phyloP scores from a whole-genome alignment of 1,140 invertebrate species.

The Penaeus indicus region DNA sequence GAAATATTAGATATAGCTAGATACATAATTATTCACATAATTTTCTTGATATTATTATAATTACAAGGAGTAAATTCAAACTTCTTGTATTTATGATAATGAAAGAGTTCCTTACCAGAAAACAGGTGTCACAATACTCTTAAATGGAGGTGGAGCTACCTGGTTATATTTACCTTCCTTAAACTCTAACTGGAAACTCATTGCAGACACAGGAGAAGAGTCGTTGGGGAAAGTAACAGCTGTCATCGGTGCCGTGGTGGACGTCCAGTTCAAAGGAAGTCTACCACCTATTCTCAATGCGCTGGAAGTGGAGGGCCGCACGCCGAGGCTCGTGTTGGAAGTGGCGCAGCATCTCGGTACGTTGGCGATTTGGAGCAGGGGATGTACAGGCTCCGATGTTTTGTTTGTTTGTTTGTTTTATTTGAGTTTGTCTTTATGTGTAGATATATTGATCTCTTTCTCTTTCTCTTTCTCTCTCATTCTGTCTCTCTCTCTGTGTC shows the following conservation, averaged over 20 bases:
- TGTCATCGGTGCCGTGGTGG: constrained; percentile 99
- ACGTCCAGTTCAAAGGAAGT: constrained; percentile 97
- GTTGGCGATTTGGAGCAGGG: neutral
- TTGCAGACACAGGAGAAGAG: neutral
- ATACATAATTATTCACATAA: too few relatives aligned
- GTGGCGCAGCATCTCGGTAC: constrained; percentile 88
- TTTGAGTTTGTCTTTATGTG: neutral
- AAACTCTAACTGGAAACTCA: neutral
- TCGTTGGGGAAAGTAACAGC: constrained; percentile 83
- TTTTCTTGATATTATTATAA: too few relatives aligned
- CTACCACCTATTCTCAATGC: constrained; percentile 98
- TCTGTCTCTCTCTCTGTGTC: too few relatives aligned
- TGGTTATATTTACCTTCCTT: too few relatives aligned
- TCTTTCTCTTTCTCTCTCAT: too few relatives aligned
- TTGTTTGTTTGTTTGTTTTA: constrained; percentile 4
- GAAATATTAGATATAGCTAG: too few relatives aligned
- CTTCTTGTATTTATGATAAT: too few relatives aligned
- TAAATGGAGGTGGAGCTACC: too few relatives aligned
- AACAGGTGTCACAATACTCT: too few relatives aligned
- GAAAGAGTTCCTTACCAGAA: too few relatives aligned
- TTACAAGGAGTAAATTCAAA: too few relatives aligned
- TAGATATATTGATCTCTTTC: too few relatives aligned
- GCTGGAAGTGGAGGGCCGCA: constrained; percentile 84
- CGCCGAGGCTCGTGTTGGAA: constrained; percentile 82
- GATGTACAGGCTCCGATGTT: neutral